Base-by-base conservation (phyloP, 2,888 invertebrate species). In the Phortica magna region DNA sequence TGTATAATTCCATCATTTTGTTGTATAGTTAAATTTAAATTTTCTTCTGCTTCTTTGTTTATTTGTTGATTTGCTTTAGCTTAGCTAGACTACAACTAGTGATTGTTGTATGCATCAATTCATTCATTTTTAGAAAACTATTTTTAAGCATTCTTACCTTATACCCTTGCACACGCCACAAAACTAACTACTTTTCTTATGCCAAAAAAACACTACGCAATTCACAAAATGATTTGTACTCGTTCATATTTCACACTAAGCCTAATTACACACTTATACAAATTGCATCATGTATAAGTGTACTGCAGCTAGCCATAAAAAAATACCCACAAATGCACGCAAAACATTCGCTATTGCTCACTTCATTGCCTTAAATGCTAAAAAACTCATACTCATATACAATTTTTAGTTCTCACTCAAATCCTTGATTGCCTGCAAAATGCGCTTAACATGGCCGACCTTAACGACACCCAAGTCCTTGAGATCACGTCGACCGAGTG, bases 391-490 rank as follows among this genome's bases (percentile, higher is more conserved):
- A 48, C 48, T 48, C 7, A 14, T 65, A 17, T 65, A 65, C 31
- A 41, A 41, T 70, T 17, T 77, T 88, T 90, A 92, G 79, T 90
- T 91, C 76, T 90, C 90, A 67, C 88, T 88, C 64, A 96, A 93
- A 91, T 98, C 98, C 92, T 97, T 96, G 80, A 98, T 97, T 31
- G 97, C 98, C 91, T 98, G 97, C 81, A 98, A 94, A 83, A 99
- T 96, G 88, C 99, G 94, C 93, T 99, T 99, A 43, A 98, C 95
- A 91, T 99, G 99, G 0, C 99, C 99, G 73, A 99, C 97, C 93
- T 99, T 99, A 10, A 96, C 95, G 74, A 99, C 96, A 9, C 98
- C 98, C 67, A 99, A 93, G 82, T 99, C 99, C 90, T 98, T 95
- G 5, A 97, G 93, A 91, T 97, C 97, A 17, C 98, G 93, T 73